Percentiles rank a stretch among this genome's conserved stretches.
Conservation (phyloP, 2,797 vertebrate species). For the Sebastes matsubarae region DNA sequence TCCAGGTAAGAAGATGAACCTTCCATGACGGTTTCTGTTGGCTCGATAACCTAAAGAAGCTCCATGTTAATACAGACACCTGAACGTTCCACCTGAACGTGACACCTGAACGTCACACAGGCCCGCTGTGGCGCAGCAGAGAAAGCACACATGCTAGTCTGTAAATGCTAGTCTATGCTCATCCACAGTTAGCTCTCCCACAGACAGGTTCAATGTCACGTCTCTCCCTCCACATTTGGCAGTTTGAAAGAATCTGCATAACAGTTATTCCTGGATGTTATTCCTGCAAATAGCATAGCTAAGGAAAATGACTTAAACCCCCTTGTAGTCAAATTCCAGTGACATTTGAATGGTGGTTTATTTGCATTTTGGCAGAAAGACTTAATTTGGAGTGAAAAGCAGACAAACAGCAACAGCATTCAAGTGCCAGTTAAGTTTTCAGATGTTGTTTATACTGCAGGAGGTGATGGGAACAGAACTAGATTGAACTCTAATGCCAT, state of each 20-base stretch:
- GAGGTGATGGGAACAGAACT: constrained; percentile 20
- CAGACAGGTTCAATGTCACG: neutral
- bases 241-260: neutral
- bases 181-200: neutral
- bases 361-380: constrained; percentile 68
- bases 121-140: constrained; percentile 11
- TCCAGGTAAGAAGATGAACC: constrained; percentile 42
- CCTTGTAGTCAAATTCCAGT: constrained; percentile 53
- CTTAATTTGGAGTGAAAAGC: constrained; percentile 51
- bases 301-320: constrained; percentile 55
- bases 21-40: neutral
- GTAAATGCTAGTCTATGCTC: too few relatives aligned
- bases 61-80: neutral
- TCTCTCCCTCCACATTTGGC: constrained; percentile 16
- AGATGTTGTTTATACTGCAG: constrained; percentile 27
- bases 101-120: neutral
- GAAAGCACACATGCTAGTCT: constrained; percentile 14
- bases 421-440: constrained; percentile 49
- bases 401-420: constrained; percentile 44
- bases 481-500: neutral
- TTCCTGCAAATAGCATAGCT: constrained; percentile 38
- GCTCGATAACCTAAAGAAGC: neutral
- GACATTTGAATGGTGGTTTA: constrained; percentile 64
- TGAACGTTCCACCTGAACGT: neutral
- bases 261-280: constrained; percentile 33